Base-by-base conservation (phyloP, 1,140 invertebrate genomes). In the Trichonephila clavata region DNA sequence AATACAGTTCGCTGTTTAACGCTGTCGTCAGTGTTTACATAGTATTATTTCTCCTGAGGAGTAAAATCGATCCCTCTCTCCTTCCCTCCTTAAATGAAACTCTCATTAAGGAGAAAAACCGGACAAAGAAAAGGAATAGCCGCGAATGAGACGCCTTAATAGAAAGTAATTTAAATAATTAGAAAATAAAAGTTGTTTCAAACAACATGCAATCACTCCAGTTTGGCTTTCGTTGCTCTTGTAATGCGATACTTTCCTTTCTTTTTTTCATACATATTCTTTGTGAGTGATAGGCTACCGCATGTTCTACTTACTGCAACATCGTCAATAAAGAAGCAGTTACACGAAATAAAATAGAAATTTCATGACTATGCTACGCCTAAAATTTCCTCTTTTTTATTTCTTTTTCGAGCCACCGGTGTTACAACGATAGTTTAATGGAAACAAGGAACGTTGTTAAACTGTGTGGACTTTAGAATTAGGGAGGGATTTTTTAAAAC, bases 101-200 rank as follows among this genome's bases (percentile, higher is more conserved):
- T 77, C 68, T 77, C 68, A 77, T 77, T 77, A 77, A 77, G 27
- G 68, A 14, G 68, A 77, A 77, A 77, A 77, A 77, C 68, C 27
- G 27, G 68, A 77, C 27, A 77, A 77, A 77, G 24, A 77, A 77
- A 77, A 77, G 68, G 68, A 24, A 77, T 77, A 39, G 68, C 68
- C 68, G 68, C 24, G 68, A 77, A 77, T 77, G 68, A 77, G 68
- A 77, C 24, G 24, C 68, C 68, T 77, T 77, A 77, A 77, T 77
- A 77, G 68, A 77, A 77, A 32, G 68, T 77, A 77, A 77, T 77
- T 77, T 77, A 77, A 77, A 77, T 77, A 77, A 77, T 77, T 77
- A 77, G 68, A 77, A 77, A 77, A 77, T 77, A 77, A 77, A 77
- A 77, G 68, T 77, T 39, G 68, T 77, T 77, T 32, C 24, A 77